Evolutionary conservation across 2,113 vertebrate species (phyloP).

Genomic region (Gorsachius goisagi): DNA sequence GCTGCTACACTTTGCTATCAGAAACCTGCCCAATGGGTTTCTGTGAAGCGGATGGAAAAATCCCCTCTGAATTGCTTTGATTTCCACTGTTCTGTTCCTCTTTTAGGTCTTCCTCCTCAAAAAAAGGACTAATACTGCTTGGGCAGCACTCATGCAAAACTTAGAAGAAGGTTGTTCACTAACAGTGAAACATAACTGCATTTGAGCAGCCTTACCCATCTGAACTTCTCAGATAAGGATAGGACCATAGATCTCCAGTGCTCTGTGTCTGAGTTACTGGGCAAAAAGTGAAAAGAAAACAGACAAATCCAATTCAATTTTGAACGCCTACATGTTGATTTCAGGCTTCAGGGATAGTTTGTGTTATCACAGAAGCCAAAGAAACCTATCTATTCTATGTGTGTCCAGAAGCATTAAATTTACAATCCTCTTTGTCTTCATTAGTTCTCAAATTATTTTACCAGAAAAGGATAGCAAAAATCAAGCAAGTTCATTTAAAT

Average conservation of each 20-base stretch:
- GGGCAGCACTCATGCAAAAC: neutral
- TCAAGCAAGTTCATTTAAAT: neutral
- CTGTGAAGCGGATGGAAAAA: neutral
- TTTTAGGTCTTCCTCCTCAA: neutral
- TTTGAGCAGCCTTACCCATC: neutral
- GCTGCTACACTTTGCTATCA: neutral
- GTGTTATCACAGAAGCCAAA: neutral
- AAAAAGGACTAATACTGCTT: fast-evolving
- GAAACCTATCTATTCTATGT: neutral
- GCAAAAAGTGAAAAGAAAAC: neutral
- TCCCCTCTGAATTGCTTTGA: neutral
- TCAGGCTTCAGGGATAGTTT: neutral
- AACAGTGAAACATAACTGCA: neutral
- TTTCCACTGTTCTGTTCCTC: neutral
- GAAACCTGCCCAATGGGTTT: neutral
- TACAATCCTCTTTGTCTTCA: neutral
- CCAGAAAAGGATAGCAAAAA: neutral
- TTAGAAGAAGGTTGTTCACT: neutral
- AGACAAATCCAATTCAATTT: neutral
- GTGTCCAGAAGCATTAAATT: neutral
- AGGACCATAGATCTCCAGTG: neutral
- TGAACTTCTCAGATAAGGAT: neutral
- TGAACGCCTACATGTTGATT: neutral
- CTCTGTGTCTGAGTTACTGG: neutral
- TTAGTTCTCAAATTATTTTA: neutral